phyloP scores from a whole-genome alignment of 2,797 vertebrate species.

The Pseudotriccus pelzelni region DNA sequence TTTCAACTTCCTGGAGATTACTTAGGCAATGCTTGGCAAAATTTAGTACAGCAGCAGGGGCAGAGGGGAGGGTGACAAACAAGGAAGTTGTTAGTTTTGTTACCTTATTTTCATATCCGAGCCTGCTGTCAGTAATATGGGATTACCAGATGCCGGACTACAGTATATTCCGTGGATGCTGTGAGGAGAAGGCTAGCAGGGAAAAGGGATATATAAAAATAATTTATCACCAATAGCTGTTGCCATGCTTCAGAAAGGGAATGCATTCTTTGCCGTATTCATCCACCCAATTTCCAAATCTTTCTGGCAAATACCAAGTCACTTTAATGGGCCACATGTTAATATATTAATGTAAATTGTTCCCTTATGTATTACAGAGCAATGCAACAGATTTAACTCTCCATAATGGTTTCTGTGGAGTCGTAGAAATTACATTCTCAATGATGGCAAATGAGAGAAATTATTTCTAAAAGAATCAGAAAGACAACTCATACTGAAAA shows the following conservation, averaged over 20 bases:
- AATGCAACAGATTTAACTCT: background rate
- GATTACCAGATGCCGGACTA: slow-evolving; percentile 96
- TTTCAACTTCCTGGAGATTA: background rate
- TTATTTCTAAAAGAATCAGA: background rate
- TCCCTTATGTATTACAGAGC: background rate
- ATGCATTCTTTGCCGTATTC: background rate
- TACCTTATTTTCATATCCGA: slow-evolving; percentile 99
- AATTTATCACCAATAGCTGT: background rate
- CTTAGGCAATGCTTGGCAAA: background rate
- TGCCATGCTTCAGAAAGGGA: background rate
- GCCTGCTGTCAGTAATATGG: slow-evolving; percentile 94
- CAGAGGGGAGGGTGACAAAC: background rate
- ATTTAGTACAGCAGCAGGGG: background rate
- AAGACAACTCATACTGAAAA: background rate
- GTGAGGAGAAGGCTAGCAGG: slow-evolving; percentile 87
- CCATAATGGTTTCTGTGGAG: background rate
- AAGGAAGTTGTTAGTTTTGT: background rate
- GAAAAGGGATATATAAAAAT: background rate
- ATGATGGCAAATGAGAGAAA: background rate
- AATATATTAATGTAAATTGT: background rate
- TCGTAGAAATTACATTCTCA: background rate
- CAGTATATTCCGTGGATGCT: slow-evolving; percentile 97
- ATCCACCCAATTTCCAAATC: background rate
- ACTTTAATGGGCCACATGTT: background rate
- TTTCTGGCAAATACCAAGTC: background rate